phyloP scores from a whole-genome alignment of 1,140 invertebrate genomes.

The Euura lappo region DNA sequence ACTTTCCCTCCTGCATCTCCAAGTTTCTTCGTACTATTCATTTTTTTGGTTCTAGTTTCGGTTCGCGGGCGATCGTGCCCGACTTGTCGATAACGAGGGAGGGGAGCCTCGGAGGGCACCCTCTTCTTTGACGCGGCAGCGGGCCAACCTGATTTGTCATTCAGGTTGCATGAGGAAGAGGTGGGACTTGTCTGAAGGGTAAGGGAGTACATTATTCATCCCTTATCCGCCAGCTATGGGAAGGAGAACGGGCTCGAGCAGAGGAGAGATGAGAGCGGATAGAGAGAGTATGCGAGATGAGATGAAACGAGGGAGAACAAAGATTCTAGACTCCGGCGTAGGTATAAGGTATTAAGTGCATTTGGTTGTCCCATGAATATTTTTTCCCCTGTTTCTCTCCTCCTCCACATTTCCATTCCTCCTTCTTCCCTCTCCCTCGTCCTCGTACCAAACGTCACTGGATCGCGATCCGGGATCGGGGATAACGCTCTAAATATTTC shows the following conservation, averaged over 20 bases:
- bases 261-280: conserved; percentile 17
- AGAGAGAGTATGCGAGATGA: background rate
- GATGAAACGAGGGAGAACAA: background rate
- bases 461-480: background rate
- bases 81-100: conserved; percentile 13
- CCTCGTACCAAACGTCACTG: background rate
- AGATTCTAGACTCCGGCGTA: background rate
- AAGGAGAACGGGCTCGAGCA: background rate
- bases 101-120: background rate
- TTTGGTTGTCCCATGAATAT: conserved; percentile 3
- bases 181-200: conserved; percentile 34
- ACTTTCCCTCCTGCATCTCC: background rate
- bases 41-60: background rate
- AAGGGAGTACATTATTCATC: conserved; percentile 56
- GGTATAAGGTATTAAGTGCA: background rate
- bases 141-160: conserved; percentile 50
- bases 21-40: background rate
- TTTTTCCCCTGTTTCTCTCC: background rate
- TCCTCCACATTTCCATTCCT: background rate
- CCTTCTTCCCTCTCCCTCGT: background rate
- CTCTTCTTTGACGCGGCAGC: conserved; percentile 1
- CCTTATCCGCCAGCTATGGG: conserved; percentile 40
- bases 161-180: conserved; percentile 48
- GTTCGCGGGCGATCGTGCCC: background rate
- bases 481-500: background rate